phyloP scores from a whole-genome alignment of 2,888 invertebrate genomes.

The Eristalinus sepulchralis region DNA sequence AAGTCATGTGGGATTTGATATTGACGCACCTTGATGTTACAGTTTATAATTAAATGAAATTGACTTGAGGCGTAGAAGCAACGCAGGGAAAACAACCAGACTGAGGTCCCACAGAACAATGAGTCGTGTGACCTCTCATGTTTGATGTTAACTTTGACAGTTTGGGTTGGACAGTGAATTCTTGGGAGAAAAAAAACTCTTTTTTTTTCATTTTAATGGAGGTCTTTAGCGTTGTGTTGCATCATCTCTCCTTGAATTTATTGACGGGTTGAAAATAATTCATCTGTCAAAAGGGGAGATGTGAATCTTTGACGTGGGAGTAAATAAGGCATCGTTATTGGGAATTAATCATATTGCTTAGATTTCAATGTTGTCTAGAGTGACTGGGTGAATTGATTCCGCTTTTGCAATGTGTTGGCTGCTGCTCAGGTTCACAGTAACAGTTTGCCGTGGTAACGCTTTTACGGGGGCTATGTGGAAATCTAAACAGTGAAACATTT shows the following conservation, averaged over 20 bases:
- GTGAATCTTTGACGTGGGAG: background rate
- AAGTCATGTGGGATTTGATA: constrained; percentile 42
- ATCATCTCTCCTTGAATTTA: background rate
- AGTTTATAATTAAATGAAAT: constrained; percentile 19
- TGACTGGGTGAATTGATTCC: too few relatives aligned
- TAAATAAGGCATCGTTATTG: too few relatives aligned
- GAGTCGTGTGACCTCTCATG: constrained; percentile 27
- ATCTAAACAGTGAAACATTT: too few relatives aligned
- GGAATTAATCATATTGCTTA: too few relatives aligned
- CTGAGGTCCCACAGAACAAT: constrained; percentile 2
- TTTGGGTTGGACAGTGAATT: background rate
- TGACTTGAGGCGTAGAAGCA: constrained; percentile 8
- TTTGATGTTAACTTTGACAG: background rate
- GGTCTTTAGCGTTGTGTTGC: background rate
- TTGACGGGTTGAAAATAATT: background rate
- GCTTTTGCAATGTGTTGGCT: too few relatives aligned
- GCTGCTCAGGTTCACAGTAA: too few relatives aligned
- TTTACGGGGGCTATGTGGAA: too few relatives aligned
- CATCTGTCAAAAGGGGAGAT: background rate
- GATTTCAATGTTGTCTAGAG: too few relatives aligned
- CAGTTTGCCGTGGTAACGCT: too few relatives aligned
- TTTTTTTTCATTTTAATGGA: background rate
- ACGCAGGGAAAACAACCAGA: background rate
- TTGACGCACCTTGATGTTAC: constrained; percentile 54
- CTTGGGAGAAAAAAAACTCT: background rate